These are phyloP conservation scores for Salvelinus namaycush DNA, from an alignment of 2,113 vertebrate species.

Conservation along the genomic window DNA sequence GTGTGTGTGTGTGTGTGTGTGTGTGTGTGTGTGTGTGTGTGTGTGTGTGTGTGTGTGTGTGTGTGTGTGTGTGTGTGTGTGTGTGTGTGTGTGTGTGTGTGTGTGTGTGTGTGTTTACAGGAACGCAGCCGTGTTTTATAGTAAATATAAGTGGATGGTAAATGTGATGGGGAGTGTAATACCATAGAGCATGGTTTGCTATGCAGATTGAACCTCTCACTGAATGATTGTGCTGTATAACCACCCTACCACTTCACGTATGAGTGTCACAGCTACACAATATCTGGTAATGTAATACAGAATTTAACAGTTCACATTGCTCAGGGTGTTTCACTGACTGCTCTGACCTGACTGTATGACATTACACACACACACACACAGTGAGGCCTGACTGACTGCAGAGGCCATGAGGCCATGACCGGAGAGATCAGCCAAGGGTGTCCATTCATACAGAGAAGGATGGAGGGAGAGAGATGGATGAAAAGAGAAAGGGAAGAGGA, in stretches of 20 bases:
- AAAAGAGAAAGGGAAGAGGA: conserved; percentile 40
- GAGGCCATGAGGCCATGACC: conserved; percentile 56
- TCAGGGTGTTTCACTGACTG: conserved; percentile 32
- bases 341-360: neutral
- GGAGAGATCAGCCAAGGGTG: conserved; percentile 57
- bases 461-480: conserved; percentile 21
- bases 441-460: conserved; percentile 49
- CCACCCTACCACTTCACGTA: conserved; percentile 33
- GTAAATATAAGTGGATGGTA: neutral
- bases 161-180: conserved; percentile 11
- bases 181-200: conserved; percentile 7
- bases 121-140: conserved; percentile 7
- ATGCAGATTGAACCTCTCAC: conserved; percentile 1
- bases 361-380: conserved; percentile 22
- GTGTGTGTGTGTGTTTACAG: conserved; percentile 8
- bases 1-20: neutral
- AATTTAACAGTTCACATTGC: conserved; percentile 60
- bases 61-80: conserved; percentile 2
- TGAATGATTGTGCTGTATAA: conserved; percentile 11
- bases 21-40: neutral
- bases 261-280: conserved; percentile 47
- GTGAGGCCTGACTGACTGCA: conserved; percentile 54
- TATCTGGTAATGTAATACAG: conserved; percentile 50
- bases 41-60: too few relatives aligned
- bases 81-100: conserved; percentile 24